Base-by-base conservation (phyloP, 2,797 vertebrate genomes). In the Sebastes vulpes region DNA sequence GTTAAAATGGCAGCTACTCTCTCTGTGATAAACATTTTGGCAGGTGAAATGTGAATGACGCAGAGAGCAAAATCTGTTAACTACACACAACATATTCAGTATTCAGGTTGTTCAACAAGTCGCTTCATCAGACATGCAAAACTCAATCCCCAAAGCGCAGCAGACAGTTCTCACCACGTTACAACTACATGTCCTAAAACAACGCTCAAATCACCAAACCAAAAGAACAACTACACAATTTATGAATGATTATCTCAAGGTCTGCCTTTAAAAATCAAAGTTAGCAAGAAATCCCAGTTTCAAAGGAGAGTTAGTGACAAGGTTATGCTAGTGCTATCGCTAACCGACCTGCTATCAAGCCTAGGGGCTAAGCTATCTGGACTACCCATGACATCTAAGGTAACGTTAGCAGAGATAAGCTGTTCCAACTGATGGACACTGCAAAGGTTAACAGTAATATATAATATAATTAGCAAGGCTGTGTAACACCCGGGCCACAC, bases 91-190 rank as follows among this genome's bases (percentile, higher is more conserved):
- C 2, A 46, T 14, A 70, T 68, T 65, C 35, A 5, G 2, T 7
- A 71, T 72, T 60, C 58, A 4, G 4, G 29, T 48, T 35, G 18
- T 81, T 81, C 26, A 52, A 72, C 58, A 68, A 69, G 64, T 72
- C 25, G 48, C 11, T 68, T 58, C 25, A 73, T 68, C 52, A 68
- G 9, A 68, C 42, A 53, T 76, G 38, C 48, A 71, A 67, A 63
- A 20, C 35, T 65, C 23, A 20, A 14, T 20, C 42, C 26, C 4
- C n/a, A 26, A 42, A 72, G 29, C 9, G 59, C 25, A 63, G 8
- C 18, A 50, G 46, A 50, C 46, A 9, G 25, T 23, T 21, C 28
- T 68, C 42, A 75, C 14, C 4, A 56, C 6, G 1, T 18, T 58
- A 35, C 21, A 58, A 58, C 12, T 31, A 65, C 31, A 42, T 58